Percentiles rank a stretch among this genome's conserved stretches.
Evolutionary conservation across 35 echinoderm and acorn worm genomes (phyloP).

Genomic region (Strongylocentrotus purpuratus): DNA sequence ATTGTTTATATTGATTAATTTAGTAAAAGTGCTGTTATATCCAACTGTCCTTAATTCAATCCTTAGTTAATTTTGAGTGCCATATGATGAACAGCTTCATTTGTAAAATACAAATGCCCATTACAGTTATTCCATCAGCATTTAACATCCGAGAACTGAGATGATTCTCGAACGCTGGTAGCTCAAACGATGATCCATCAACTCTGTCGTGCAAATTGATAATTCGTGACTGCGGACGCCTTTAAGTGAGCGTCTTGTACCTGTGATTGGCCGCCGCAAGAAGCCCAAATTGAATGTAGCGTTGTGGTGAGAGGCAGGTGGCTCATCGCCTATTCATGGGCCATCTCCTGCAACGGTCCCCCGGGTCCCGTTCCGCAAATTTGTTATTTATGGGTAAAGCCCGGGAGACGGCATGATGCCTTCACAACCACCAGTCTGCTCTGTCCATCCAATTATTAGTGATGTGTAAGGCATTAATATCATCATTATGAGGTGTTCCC

Average conservation of each 20-base stretch:
- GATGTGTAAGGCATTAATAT: constrained; percentile 5
- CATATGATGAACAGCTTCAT: neutral
- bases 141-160: neutral
- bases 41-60: neutral
- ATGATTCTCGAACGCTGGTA: neutral
- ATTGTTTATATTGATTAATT: neutral
- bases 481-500: constrained; percentile 10
- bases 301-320: constrained; percentile 14
- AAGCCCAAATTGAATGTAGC: neutral
- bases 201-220: neutral
- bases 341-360: constrained; percentile 14
- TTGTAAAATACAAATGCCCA: neutral
- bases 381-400: constrained; percentile 13
- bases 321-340: constrained; percentile 15
- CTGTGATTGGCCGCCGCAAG: neutral
- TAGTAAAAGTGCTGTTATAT: neutral
- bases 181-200: neutral
- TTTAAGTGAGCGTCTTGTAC: neutral
- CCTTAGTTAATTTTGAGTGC: neutral
- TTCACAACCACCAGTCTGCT: neutral
- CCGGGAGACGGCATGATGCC: neutral
- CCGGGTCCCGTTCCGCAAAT: neutral
- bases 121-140: neutral
- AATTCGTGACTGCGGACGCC: neutral
- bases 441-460: constrained; percentile 10